Evolutionary conservation across 2,797 vertebrate genomes (phyloP).

Genomic region (Sternarchorhynchus goeldii): DNA sequence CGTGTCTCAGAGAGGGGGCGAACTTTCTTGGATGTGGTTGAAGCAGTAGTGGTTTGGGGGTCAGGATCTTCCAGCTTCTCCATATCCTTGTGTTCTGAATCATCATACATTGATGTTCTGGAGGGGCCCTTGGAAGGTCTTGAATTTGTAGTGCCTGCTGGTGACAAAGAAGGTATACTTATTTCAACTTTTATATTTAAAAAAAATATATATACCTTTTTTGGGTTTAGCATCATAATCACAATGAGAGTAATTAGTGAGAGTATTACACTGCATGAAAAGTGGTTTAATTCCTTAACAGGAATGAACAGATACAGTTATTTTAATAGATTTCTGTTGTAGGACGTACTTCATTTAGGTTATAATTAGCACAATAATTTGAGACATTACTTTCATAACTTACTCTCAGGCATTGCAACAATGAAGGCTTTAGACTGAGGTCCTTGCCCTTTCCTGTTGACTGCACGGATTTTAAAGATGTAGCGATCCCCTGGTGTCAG

Average conservation of each 20-base stretch:
- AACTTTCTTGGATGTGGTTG: constrained; percentile 57
- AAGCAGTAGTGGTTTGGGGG: constrained; percentile 51
- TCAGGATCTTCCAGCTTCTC: constrained; percentile 63
- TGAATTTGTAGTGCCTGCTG: constrained; percentile 74
- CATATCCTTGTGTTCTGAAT: constrained; percentile 66
- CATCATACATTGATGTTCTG: constrained; percentile 63
- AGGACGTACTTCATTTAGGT: neutral
- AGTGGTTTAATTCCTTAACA: neutral
- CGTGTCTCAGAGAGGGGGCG: constrained; percentile 77
- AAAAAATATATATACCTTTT: neutral
- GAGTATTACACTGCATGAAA: neutral
- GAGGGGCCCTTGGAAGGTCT: constrained; percentile 61
- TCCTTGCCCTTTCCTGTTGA: constrained; percentile 91
- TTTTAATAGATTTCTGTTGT: neutral
- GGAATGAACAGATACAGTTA: neutral
- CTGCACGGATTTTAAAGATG: constrained; percentile 95
- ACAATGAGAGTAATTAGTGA: neutral
- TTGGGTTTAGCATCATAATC: neutral
- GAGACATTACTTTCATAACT: constrained; percentile 58
- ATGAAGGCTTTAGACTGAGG: constrained; percentile 93
- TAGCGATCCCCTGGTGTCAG: constrained; percentile 93
- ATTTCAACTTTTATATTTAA: constrained; percentile 6
- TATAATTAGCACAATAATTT: constrained; percentile 4
- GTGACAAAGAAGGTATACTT: constrained; percentile 44
- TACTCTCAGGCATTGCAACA: constrained; percentile 88